Evolutionary conservation across 2,113 vertebrate genomes (phyloP).

Genomic region (Anoplopoma fimbria): DNA sequence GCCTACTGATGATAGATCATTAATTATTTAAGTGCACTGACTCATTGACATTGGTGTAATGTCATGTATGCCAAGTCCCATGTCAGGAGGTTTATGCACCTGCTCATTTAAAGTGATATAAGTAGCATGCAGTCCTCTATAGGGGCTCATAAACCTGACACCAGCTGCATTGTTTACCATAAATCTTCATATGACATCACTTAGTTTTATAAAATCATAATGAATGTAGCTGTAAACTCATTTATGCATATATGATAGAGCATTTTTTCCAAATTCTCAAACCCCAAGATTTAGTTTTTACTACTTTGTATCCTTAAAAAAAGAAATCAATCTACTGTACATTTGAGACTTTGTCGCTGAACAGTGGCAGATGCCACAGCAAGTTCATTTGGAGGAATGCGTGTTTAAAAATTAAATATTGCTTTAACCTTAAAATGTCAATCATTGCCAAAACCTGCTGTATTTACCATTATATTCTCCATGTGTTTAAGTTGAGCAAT

Average conservation of each 20-base stretch:
- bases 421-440: conserved; percentile 45
- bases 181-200: conserved; percentile 17
- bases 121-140: conserved; percentile 30
- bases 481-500: conserved; percentile 45
- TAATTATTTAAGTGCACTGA: conserved; percentile 58
- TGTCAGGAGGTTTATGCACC: conserved; percentile 61
- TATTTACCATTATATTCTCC: conserved; percentile 33
- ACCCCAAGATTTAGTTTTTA: neutral
- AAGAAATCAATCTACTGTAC: neutral
- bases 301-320: neutral
- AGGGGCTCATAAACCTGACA: conserved; percentile 33
- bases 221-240: conserved; percentile 59
- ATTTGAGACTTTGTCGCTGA: conserved; percentile 6
- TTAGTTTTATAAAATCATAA: conserved; percentile 32
- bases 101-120: conserved; percentile 40
- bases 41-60: conserved; percentile 40
- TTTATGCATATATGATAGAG: conserved; percentile 12
- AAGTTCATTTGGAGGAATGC: conserved; percentile 20
- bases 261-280: conserved; percentile 5
- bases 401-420: conserved; percentile 16
- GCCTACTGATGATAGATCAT: conserved; percentile 25
- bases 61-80: conserved; percentile 50
- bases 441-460: conserved; percentile 69
- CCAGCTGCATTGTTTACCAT: conserved; percentile 63
- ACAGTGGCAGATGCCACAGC: neutral